Conservation (phyloP, 2,888 invertebrate genomes). For the Vesta saturnalis region DNA sequence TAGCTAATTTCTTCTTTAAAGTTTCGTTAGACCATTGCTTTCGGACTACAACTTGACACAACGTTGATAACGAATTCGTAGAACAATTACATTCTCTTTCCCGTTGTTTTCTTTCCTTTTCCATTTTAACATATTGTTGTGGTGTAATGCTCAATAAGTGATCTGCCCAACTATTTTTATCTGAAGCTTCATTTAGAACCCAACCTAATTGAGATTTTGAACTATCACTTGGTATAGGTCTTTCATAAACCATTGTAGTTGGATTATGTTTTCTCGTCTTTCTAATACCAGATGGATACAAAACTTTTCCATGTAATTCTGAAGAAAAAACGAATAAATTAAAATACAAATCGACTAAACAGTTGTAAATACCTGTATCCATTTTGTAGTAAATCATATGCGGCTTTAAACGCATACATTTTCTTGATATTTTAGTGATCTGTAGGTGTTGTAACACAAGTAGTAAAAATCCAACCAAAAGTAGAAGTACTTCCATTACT, state of each 20-base stretch:
- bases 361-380: neutral
- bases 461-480: neutral
- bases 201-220: conserved; percentile 11
- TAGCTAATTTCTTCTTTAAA: conserved; percentile 45
- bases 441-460: neutral
- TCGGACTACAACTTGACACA: conserved; percentile 49
- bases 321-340: neutral
- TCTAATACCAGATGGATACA: neutral
- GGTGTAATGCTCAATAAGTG: conserved; percentile 52
- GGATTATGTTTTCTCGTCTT: neutral
- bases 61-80: conserved; percentile 53
- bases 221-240: neutral
- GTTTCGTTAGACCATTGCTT: conserved; percentile 48
- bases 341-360: neutral
- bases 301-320: neutral
- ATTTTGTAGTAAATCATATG: conserved; percentile 3
- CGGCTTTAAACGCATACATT: neutral
- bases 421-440: neutral
- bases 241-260: neutral
- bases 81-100: conserved; percentile 51
- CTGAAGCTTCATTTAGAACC: neutral
- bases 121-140: conserved; percentile 54
- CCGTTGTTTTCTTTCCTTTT: conserved; percentile 51
- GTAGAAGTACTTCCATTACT: neutral
- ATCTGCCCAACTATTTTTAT: conserved; percentile 37